Base-by-base conservation (phyloP, 2,113 vertebrate species). In the Labeo rohita region DNA sequence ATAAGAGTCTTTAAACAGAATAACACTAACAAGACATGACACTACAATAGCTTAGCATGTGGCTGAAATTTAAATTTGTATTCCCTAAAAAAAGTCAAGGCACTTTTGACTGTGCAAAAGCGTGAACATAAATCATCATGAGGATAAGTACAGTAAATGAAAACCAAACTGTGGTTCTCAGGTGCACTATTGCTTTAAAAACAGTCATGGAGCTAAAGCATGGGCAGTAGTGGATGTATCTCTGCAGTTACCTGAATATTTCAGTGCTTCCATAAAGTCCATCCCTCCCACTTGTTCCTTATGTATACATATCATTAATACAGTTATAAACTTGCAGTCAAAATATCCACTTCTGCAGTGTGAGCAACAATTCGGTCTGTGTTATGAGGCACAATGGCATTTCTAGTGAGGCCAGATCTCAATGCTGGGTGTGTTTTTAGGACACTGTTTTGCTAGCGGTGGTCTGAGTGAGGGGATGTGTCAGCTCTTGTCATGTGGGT, bases 401-500 rank as follows among this genome's bases (percentile, higher is more conserved):
- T 6, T 28, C 13, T 86, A 50, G 28, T 13, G 45, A 78, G 6
- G 73, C 63, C 66, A 10, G 52, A 68, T n/a, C 34, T 12, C 18
- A 65, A 11, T 50, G 59, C 72, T 12, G 50, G 39, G 52, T 21
- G 49, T 75, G 52, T 52, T 59, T 85, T 68, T 80, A 75, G 83
- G 10, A 49, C 34, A 45, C 15, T 73, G 56, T 34, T 59, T 70
- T 84, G 39, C 34, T 59, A 56, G 56, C 23, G 49, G 63, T 73
- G 80, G 75, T 59, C 56, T 59, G 45, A 39, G 54, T 39, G 68
- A 80, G 65, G 76, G 72, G 75, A 87, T 84, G 52, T 87, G 83
- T 80, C 86, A 73, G 82, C 87, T 86, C 80, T 80, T 74, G 86
- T 87, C 87, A 72, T 45, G 39, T 47, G 80, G 77, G 85, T 87